Evolutionary conservation across 2,888 invertebrate species (phyloP).

Genomic region (Eretmocerus hayati): DNA sequence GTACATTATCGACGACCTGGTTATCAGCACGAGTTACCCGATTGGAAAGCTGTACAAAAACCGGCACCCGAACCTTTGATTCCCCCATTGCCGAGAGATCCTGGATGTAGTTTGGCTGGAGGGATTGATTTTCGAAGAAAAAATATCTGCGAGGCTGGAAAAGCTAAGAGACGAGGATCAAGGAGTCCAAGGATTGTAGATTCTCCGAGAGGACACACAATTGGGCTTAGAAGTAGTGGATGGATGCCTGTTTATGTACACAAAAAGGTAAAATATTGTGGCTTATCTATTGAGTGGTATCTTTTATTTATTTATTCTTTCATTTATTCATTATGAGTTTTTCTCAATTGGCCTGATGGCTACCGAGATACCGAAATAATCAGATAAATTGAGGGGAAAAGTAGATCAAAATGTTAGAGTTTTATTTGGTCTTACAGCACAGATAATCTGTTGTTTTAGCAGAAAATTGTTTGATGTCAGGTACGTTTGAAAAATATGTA

Average conservation of each 20-base stretch:
- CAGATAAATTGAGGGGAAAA: background rate
- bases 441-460: no score
- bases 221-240: slow-evolving; percentile 58
- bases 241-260: slow-evolving; percentile 61
- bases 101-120: slow-evolving; percentile 9
- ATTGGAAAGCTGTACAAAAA: slow-evolving; percentile 25
- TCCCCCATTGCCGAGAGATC: slow-evolving; percentile 23
- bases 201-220: slow-evolving; percentile 57
- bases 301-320: no score
- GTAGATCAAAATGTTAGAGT: no score
- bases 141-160: slow-evolving; percentile 57
- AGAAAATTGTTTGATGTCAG: no score
- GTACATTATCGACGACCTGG: slow-evolving; percentile 26
- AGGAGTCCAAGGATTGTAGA: slow-evolving; percentile 54
- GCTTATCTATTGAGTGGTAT: no score
- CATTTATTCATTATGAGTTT: no score
- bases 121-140: slow-evolving; percentile 52
- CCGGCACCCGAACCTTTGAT: background rate
- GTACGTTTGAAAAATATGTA: no score
- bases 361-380: slow-evolving; percentile 19
- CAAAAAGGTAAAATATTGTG: slow-evolving; percentile 50
- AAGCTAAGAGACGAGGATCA: slow-evolving; percentile 52
- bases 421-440: no score
- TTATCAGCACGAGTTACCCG: slow-evolving; percentile 27
- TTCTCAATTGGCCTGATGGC: no score